Base-by-base conservation (phyloP, 1,140 invertebrate genomes). In the Lepeophtheirus salmonis region DNA sequence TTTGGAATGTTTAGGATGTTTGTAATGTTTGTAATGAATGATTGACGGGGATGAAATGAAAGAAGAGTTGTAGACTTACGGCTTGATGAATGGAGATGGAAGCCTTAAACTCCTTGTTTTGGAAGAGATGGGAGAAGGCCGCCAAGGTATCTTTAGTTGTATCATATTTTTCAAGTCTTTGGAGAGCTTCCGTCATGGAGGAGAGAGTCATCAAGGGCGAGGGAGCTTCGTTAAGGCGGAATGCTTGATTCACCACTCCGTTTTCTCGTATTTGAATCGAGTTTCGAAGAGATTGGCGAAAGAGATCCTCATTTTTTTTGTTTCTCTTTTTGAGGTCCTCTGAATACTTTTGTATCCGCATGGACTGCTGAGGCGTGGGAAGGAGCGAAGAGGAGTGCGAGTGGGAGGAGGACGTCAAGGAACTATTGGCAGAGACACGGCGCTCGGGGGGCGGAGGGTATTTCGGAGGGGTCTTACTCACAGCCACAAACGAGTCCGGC, bases 401-500 rank as follows among this genome's bases (percentile, higher is more conserved):
- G 25, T 14, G 55, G 23, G 2, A 82, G n/a, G n/a, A 24, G n/a
- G 18, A n/a, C 57, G 21, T n/a, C 18, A 13, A 25, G 82, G n/a
- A 83, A 82, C 60, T 83, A 82, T 48, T 80, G 77, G 64, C 58
- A 56, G 63, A 26, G 60, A 64, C 60, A 56, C 66, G 52, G 63
- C 62, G 48, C 60, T 57, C 55, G 62, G 64, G 80, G n/a, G 82
- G 81, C 20, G 82, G 78, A 17, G 55, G 55, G 16, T 57, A 57
- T 48, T 57, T 80, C 64, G 86, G 91, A 64, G 83, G 87, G 63
- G 81, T 91, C 77, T 89, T 95, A 73, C 84, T 86, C 70, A 82
- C 78, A 64, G 79, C 85, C 65, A 94, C 82, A 75, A 97, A 96
- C 67, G 82, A 84, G 69, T 94, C 90, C 67, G 94, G 94, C 63